A percentile compares a stretch with the other conserved stretches of the same genome.
Conservation (phyloP, 1,140 invertebrate species). For the Leguminivora glycinivorella region DNA sequence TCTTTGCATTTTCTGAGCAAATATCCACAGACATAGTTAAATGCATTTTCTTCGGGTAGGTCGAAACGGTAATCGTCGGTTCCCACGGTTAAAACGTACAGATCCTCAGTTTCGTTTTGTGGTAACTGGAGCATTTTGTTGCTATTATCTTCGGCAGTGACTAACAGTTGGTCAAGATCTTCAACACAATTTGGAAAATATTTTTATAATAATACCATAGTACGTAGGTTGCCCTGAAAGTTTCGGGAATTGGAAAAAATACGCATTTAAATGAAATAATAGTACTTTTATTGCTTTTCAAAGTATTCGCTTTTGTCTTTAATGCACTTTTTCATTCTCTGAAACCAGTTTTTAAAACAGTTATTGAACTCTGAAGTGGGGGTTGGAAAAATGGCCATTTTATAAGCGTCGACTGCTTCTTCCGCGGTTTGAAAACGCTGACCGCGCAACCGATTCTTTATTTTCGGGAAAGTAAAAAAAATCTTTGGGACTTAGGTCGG, state of each 20-base stretch:
- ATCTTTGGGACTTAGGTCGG: slow-evolving; percentile 40
- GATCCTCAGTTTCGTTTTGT: neutral
- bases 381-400: slow-evolving; percentile 32
- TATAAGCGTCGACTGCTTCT: slow-evolving; percentile 34
- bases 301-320: neutral
- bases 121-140: neutral
- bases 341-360: slow-evolving; percentile 33
- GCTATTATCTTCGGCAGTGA: neutral
- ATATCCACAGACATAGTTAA: neutral
- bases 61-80: neutral
- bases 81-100: neutral
- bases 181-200: neutral
- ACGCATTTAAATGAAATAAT: neutral
- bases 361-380: slow-evolving; percentile 30
- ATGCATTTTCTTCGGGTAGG: neutral
- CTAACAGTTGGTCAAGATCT: neutral
- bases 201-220: no score
- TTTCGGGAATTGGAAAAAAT: neutral
- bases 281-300: neutral
- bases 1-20: neutral
- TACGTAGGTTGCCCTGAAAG: neutral
- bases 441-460: slow-evolving; percentile 23
- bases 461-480: slow-evolving; percentile 36
- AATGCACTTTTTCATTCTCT: slow-evolving; percentile 32
- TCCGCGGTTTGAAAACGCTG: slow-evolving; percentile 30